Conservation (phyloP, 2,113 vertebrate species). For the Tragelaphus imberbis region DNA sequence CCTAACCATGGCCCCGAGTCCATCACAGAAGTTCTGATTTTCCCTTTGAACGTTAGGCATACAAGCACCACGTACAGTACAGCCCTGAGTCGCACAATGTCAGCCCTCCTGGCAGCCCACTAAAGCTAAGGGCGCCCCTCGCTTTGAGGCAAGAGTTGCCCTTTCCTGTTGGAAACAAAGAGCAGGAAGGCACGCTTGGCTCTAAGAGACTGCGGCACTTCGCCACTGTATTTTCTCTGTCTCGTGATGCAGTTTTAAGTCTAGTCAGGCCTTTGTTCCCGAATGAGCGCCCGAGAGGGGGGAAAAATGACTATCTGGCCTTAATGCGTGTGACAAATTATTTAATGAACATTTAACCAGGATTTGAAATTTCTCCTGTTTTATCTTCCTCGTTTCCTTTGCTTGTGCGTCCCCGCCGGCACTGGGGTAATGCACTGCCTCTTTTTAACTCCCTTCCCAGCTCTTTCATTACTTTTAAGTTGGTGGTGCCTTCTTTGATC, state of each 20-base stretch:
- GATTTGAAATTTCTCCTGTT: constrained; percentile 13
- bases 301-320: background rate
- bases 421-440: background rate
- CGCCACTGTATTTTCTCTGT: background rate
- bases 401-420: background rate
- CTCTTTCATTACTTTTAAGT: constrained; percentile 26
- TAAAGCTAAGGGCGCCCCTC: background rate
- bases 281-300: background rate
- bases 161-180: background rate
- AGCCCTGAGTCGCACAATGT: rapidly evolving
- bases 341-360: constrained; percentile 54
- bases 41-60: background rate
- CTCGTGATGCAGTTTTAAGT: background rate
- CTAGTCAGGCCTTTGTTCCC: constrained; percentile 47
- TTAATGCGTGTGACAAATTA: constrained; percentile 58
- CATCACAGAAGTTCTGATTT: background rate
- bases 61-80: rapidly evolving
- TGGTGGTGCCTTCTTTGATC: constrained; percentile 50
- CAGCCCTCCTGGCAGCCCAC: background rate
- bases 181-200: background rate
- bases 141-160: background rate
- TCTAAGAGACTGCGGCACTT: background rate
- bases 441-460: background rate
- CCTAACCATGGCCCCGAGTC: background rate
- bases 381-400: background rate